Percentiles rank a stretch among this genome's conserved stretches.
Conservation (phyloP, 2,113 vertebrate species). For the Alaudala cheleensis region DNA sequence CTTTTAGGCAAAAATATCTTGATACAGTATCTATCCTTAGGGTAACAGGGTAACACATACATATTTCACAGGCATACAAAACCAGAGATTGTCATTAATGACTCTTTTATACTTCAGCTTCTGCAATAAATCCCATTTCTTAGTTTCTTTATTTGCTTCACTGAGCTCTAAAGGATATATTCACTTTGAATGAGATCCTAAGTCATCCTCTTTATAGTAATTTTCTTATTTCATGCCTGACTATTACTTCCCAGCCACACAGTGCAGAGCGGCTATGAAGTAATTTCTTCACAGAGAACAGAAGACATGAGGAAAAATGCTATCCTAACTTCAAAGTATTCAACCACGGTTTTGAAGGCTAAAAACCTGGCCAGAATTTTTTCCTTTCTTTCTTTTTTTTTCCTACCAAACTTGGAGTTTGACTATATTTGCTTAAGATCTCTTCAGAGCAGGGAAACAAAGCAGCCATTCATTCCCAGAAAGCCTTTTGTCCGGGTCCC, state of each 20-base stretch:
- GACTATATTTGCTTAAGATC: neutral
- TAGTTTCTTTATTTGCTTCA: neutral
- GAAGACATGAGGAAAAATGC: neutral
- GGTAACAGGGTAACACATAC: neutral
- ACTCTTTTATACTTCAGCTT: neutral
- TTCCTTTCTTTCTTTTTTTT: too few relatives aligned
- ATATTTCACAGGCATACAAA: neutral
- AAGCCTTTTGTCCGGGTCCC: neutral
- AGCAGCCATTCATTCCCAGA: constrained; percentile 17
- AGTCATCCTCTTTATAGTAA: neutral
- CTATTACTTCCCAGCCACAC: neutral
- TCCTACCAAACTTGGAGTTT: neutral
- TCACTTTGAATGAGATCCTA: neutral
- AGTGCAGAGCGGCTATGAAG: neutral
- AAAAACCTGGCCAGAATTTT: neutral
- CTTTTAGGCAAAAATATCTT: neutral
- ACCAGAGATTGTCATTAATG: neutral
- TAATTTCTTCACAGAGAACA: neutral
- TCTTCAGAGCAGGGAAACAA: constrained; percentile 32
- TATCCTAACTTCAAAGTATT: neutral
- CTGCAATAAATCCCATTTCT: neutral
- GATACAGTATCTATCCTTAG: neutral
- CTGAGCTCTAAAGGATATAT: neutral
- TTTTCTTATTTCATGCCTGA: neutral
- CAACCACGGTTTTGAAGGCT: neutral